A percentile compares a stretch with the other conserved stretches of the same genome.
Conservation (phyloP, 2,888 invertebrate species). For the Nycteola revayana region DNA sequence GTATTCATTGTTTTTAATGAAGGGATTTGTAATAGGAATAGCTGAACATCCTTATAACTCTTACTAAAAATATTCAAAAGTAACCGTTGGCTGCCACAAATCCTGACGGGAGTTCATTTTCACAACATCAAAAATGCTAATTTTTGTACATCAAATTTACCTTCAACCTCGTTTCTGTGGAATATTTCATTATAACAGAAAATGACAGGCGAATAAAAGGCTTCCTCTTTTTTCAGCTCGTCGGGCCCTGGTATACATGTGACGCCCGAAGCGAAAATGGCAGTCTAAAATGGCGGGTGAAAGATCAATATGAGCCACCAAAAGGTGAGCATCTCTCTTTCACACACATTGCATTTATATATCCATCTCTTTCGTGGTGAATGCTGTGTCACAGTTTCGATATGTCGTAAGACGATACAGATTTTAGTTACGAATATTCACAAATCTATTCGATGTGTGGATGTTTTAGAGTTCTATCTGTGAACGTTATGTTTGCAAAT, state of each 20-base stretch:
- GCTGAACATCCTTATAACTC: no score
- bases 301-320: conserved; percentile 81
- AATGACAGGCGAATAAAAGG: conserved; percentile 73
- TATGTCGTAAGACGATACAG: conserved; percentile 69
- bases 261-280: conserved; percentile 76
- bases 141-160: conserved; percentile 60
- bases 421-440: conserved; percentile 64
- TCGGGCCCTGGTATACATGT: conserved; percentile 61
- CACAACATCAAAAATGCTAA: conserved; percentile 67
- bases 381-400: conserved; percentile 59
- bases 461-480: conserved; percentile 48
- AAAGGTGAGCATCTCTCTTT: conserved; percentile 62
- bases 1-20: no score
- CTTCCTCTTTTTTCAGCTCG: conserved; percentile 55
- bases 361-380: conserved; percentile 53
- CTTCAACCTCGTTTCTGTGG: conserved; percentile 53
- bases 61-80: no score
- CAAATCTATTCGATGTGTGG: conserved; percentile 39
- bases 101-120: conserved; percentile 46
- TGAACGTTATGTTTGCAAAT: conserved; percentile 55
- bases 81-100: not conserved
- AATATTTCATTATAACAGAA: conserved; percentile 74
- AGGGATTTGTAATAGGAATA: no score
- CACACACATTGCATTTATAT: conserved; percentile 33
- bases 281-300: conserved; percentile 79